phyloP scores from a whole-genome alignment of 2,113 vertebrate genomes.

The Eubucco bourcierii region DNA sequence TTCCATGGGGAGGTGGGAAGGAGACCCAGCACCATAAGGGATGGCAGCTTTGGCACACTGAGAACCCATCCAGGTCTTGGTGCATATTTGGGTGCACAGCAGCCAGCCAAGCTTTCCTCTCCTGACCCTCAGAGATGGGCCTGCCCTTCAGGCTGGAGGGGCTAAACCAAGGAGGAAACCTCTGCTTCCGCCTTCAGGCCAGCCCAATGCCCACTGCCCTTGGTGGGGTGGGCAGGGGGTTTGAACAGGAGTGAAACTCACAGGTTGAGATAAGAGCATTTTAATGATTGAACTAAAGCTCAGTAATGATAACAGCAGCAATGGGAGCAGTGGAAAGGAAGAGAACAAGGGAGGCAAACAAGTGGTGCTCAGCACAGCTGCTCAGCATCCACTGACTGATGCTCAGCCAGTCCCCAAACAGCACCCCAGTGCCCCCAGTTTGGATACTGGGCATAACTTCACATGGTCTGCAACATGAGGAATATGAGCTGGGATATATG shows the following conservation, averaged over 20 bases:
- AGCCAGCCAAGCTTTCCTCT: background rate
- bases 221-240: background rate
- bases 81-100: no score
- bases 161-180: background rate
- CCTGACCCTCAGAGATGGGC: no score
- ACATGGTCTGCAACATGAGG: no score
- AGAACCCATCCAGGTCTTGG: background rate
- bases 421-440: background rate
- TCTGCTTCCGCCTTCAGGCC: background rate
- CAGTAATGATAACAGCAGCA: background rate
- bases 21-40: background rate
- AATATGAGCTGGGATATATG: no score
- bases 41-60: fast-evolving
- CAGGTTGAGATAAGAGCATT: background rate
- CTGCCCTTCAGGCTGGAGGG: background rate
- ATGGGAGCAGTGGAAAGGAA: background rate
- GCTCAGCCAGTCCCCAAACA: background rate
- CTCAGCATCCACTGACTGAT: background rate
- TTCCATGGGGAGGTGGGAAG: background rate
- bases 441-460: background rate
- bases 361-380: background rate
- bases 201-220: background rate
- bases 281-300: background rate
- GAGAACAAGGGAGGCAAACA: background rate
- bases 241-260: background rate